Conservation (phyloP, 2,797 vertebrate species). For the Gymnoscopelus braueri region DNA sequence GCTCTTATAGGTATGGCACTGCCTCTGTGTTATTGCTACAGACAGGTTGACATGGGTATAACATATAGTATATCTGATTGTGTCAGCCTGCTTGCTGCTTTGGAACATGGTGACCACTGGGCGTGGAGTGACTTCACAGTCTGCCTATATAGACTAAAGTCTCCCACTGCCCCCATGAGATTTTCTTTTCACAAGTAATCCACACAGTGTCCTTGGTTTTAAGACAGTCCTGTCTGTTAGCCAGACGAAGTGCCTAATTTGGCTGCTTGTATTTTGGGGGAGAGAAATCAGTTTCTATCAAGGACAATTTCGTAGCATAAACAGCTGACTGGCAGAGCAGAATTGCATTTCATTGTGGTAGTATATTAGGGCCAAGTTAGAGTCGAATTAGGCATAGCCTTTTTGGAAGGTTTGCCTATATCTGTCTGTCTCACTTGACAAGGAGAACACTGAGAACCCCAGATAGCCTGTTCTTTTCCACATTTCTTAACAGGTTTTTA, state of each 20-base stretch:
- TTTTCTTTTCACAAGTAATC: constrained; percentile 22
- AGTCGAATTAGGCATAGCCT: constrained; percentile 8
- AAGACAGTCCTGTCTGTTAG: constrained; percentile 12
- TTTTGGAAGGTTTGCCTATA: constrained; percentile 14
- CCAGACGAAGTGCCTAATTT: not conserved
- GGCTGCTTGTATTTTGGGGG: constrained; percentile 11
- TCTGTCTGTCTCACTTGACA: constrained; percentile 13
- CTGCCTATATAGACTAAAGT: not conserved
- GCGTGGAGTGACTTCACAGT: constrained; percentile 28
- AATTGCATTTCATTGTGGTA: not conserved
- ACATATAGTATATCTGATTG: constrained; percentile 21
- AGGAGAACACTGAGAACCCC: not conserved
- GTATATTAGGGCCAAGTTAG: constrained; percentile 24
- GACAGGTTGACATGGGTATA: constrained; percentile 53
- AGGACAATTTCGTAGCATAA: constrained; percentile 15
- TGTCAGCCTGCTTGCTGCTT: constrained; percentile 17
- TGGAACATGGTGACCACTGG: constrained; percentile 14
- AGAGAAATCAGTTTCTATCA: constrained; percentile 5
- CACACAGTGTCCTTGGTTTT: not conserved
- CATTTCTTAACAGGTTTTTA: constrained; percentile 28
- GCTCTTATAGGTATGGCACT: constrained; percentile 32
- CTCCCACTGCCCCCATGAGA: not conserved
- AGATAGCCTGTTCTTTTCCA: constrained; percentile 25
- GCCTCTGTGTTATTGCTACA: constrained; percentile 36
- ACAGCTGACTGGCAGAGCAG: constrained; percentile 19